These are phyloP conservation scores for Oligia fasciuncula DNA, from an alignment of 2,888 invertebrate species.

Conservation along the genomic window DNA sequence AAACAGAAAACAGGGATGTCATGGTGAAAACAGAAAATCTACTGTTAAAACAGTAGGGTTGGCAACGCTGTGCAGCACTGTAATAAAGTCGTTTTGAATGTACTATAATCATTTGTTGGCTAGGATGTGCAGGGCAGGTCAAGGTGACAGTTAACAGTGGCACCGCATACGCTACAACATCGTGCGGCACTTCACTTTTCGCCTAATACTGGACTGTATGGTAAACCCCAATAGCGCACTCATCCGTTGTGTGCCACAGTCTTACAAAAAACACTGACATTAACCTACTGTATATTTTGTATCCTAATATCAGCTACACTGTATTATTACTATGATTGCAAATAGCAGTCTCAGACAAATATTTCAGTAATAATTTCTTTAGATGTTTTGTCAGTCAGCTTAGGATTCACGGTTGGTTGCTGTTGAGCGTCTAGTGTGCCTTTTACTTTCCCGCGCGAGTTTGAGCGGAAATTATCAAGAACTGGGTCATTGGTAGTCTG, in stretches of 20 bases:
- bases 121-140: not conserved
- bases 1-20: no score
- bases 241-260: not conserved
- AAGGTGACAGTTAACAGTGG: not conserved
- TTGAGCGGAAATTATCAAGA: constrained; percentile 37
- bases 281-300: constrained; percentile 4
- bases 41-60: no score
- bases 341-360: constrained; percentile 13
- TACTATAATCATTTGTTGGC: no score
- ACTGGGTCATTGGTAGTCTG: constrained; percentile 50
- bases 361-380: constrained; percentile 29
- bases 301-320: not conserved
- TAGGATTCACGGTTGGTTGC: constrained; percentile 59
- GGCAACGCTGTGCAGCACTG: no score
- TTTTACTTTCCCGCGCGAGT: constrained; percentile 62
- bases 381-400: constrained; percentile 20
- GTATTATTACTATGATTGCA: constrained; percentile 6
- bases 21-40: no score
- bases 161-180: not conserved
- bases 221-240: not conserved
- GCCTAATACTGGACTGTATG: not conserved
- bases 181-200: no score
- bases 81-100: no score
- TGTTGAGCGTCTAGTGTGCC: constrained; percentile 35
- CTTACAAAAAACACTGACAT: not conserved